Evolutionary conservation across 2,797 vertebrate species (phyloP).

Genomic region (Smutsia temminckii): DNA sequence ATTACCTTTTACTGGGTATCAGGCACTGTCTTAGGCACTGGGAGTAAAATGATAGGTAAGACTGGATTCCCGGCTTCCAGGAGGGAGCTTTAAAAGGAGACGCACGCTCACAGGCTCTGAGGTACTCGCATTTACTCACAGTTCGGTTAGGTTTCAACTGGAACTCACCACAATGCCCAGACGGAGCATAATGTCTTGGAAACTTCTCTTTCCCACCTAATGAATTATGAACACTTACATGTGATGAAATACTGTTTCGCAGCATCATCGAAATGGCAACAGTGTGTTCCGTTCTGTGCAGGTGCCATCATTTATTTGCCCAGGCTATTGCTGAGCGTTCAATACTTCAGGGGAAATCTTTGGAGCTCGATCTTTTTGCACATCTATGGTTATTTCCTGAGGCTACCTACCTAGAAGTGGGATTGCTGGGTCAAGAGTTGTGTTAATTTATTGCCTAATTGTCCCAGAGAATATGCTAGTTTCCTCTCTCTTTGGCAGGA

Average conservation of each 20-base stretch:
- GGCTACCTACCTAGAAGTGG: neutral
- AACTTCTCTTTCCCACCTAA: neutral
- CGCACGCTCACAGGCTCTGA: no score
- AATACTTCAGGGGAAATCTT: neutral
- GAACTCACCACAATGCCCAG: no score
- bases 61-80: neutral
- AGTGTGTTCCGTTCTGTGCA: neutral
- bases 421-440: neutral
- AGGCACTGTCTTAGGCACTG: neutral
- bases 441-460: neutral
- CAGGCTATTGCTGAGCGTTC: accelerated
- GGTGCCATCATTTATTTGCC: accelerated
- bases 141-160: neutral
- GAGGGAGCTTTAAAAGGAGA: neutral
- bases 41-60: neutral
- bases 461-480: neutral
- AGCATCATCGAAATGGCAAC: neutral
- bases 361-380: accelerated
- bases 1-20: accelerated
- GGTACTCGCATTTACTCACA: neutral
- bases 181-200: neutral
- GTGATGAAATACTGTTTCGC: neutral
- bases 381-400: neutral
- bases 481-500: neutral
- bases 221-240: accelerated